Evolutionary conservation across 2,113 vertebrate species (phyloP).

Genomic region (Pica pica): DNA sequence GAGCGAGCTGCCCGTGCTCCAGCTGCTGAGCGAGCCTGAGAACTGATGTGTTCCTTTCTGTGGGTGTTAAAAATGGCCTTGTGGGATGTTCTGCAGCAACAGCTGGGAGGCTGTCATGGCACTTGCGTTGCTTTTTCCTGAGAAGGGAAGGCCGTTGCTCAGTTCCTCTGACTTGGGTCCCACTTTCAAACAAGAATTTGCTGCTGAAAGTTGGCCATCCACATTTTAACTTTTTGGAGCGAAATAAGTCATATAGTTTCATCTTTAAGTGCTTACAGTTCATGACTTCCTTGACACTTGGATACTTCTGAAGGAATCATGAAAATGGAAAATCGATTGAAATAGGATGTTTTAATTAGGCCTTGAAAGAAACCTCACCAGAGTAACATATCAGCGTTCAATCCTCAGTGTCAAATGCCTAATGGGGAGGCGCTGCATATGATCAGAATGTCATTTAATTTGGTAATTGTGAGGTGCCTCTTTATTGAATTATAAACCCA

Average conservation of each 20-base stretch:
- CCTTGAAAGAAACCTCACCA: neutral
- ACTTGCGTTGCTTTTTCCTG: neutral
- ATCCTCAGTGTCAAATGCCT: neutral
- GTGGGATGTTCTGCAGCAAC: neutral
- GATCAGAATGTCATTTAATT: neutral
- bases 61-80: neutral
- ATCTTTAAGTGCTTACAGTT: neutral
- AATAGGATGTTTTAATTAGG: neutral
- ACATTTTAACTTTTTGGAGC: neutral
- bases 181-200: neutral
- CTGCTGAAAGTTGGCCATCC: neutral
- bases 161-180: neutral
- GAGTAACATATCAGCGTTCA: neutral
- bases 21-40: neutral
- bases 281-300: neutral
- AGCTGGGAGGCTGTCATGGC: neutral
- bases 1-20: fast-evolving
- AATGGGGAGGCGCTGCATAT: neutral
- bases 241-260: neutral
- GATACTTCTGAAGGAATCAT: neutral
- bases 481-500: neutral
- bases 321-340: neutral
- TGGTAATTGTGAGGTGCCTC: neutral
- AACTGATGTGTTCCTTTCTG: neutral
- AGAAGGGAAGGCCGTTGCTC: neutral